These are phyloP conservation scores for Boleophthalmus pectinirostris DNA, from an alignment of 2,113 vertebrate species.

Conservation along the genomic window DNA sequence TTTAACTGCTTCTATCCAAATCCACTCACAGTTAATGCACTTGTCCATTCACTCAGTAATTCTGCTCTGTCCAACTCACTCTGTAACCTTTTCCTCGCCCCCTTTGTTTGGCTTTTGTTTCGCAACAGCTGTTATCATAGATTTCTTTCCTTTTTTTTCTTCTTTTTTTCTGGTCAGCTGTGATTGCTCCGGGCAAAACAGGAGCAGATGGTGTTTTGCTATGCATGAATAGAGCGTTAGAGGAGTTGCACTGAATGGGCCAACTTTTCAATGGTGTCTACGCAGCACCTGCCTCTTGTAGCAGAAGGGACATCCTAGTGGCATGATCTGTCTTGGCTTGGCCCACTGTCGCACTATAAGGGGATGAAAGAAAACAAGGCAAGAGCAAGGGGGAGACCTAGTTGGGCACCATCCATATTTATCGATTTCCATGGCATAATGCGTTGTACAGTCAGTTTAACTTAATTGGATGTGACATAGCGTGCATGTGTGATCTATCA, in stretches of 20 bases:
- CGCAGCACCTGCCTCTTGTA: conserved; percentile 98
- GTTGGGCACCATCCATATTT: conserved; percentile 89
- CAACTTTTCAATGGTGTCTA: conserved; percentile 99
- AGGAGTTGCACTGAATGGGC: conserved; percentile 98
- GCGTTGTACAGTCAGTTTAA: conserved; percentile 91
- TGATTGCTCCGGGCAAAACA: conserved; percentile 99
- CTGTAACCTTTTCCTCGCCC: conserved; percentile 91
- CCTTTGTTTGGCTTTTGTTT: conserved; percentile 99
- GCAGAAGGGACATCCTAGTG: conserved; percentile 86
- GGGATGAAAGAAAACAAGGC: conserved; percentile 59
- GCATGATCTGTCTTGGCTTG: conserved; percentile 89
- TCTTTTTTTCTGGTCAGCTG: conserved; percentile 92
- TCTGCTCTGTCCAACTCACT: conserved; percentile 84
- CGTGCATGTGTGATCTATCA: conserved; percentile 93
- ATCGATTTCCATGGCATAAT: conserved; percentile 96
- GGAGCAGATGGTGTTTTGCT: conserved; percentile 99
- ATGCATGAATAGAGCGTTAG: conserved; percentile 99
- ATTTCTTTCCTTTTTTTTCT: conserved; percentile 69
- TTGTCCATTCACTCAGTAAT: conserved; percentile 42
- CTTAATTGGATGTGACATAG: conserved; percentile 98
- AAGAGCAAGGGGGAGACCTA: conserved; percentile 68
- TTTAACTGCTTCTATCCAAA: conserved; percentile 25
- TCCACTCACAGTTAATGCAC: conserved; percentile 26
- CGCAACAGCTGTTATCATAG: conserved; percentile 99
- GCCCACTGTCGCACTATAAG: conserved; percentile 62